Evolutionary conservation across 2,888 invertebrate genomes (phyloP).

Genomic region (Phragmatobia fuliginosa): DNA sequence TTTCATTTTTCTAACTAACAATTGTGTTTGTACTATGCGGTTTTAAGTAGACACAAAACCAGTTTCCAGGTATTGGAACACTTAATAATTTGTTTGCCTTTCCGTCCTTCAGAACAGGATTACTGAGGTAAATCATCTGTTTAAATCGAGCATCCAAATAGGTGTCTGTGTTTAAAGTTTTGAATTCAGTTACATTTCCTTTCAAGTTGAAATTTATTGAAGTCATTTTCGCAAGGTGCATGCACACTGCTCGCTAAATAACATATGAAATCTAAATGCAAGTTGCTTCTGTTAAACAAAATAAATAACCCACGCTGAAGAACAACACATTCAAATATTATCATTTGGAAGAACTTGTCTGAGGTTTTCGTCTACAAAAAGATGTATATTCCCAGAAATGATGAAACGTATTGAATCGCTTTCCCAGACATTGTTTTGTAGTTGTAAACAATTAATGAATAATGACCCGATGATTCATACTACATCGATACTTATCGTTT

Average conservation of each 20-base stretch:
- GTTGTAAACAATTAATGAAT: slow-evolving; percentile 52
- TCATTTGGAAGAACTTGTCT: slow-evolving; percentile 4
- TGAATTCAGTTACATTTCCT: slow-evolving; percentile 23
- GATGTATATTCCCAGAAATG: not conserved
- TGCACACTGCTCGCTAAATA: slow-evolving; percentile 38
- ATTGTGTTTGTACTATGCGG: slow-evolving; percentile 13
- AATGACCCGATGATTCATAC: slow-evolving; percentile 49
- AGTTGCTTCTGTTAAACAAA: slow-evolving; percentile 28
- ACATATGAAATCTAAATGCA: slow-evolving; percentile 35
- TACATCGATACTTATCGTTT: slow-evolving; percentile 36
- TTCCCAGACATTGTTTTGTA: slow-evolving; percentile 16
- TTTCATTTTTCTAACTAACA: not conserved
- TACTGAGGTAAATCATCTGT: not conserved
- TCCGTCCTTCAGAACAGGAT: not conserved
- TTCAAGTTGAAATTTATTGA: slow-evolving; percentile 26
- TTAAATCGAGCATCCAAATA: not conserved
- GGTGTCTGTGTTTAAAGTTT: slow-evolving; percentile 1
- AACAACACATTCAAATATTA: slow-evolving; percentile 12
- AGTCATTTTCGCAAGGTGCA: slow-evolving; percentile 38
- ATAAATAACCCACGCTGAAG: slow-evolving; percentile 24
- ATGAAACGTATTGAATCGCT: not conserved
- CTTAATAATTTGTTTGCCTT: slow-evolving; percentile 1
- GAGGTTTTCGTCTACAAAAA: not conserved
- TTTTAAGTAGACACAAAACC: slow-evolving; percentile 24
- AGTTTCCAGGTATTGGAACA: slow-evolving; percentile 30